Conservation (phyloP, 2,113 vertebrate species). For the Phodopus roborovskii region DNA sequence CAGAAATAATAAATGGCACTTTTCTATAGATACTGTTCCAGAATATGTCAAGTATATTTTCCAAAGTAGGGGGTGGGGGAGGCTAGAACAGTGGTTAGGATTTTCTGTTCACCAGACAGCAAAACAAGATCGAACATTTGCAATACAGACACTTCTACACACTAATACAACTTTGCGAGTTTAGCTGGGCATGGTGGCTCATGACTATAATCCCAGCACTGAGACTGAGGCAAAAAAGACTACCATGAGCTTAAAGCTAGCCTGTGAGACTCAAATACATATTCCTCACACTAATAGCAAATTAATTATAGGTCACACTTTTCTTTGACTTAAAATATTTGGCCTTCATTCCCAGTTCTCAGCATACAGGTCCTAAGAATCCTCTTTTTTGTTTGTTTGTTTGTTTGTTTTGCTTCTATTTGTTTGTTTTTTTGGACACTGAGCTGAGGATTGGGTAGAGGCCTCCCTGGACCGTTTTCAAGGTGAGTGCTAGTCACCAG, state of each 20-base stretch:
- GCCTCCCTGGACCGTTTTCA: neutral
- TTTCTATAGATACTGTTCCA: conserved; percentile 27
- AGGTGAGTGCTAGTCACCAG: neutral
- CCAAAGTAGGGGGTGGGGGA: neutral
- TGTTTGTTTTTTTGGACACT: neutral
- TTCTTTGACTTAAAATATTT: conserved; percentile 20
- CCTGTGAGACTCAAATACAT: neutral
- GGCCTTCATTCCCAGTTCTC: neutral
- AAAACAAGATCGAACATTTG: neutral
- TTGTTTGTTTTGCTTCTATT: neutral
- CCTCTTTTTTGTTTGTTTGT: neutral
- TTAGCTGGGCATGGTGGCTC: neutral
- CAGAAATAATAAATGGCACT: conserved; percentile 51
- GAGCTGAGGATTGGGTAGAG: neutral
- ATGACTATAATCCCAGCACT: neutral
- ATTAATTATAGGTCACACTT: neutral
- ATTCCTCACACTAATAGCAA: neutral
- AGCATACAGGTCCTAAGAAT: neutral
- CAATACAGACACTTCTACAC: neutral
- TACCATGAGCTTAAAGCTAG: neutral
- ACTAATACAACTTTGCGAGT: neutral
- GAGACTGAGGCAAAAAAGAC: neutral
- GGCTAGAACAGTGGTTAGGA: neutral
- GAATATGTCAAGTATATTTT: neutral
- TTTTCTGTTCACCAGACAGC: neutral